phyloP scores from a whole-genome alignment of 2,888 invertebrate genomes.

The Dynastes tityus region DNA sequence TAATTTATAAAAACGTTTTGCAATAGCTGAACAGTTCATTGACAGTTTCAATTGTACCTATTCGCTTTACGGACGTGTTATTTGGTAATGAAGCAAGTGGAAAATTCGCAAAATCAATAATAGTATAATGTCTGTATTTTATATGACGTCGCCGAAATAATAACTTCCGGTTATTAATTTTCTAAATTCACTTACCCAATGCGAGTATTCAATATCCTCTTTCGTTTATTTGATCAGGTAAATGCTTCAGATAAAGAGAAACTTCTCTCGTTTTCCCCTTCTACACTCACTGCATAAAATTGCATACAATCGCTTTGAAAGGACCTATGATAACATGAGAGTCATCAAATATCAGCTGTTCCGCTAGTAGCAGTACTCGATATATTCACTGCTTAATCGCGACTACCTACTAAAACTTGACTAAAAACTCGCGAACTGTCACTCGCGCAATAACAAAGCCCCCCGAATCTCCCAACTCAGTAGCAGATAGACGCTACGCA shows the following conservation, averaged over 20 bases:
- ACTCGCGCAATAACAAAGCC: constrained; percentile 23
- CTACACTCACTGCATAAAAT: background rate
- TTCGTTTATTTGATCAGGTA: background rate
- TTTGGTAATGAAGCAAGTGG: background rate
- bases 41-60: background rate
- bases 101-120: constrained; percentile 15
- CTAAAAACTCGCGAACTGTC: constrained; percentile 21
- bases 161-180: background rate
- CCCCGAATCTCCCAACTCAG: constrained; percentile 11
- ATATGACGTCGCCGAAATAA: background rate
- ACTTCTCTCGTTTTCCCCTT: background rate
- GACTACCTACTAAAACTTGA: background rate
- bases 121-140: background rate
- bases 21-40: background rate
- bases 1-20: background rate
- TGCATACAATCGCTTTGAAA: constrained; percentile 3
- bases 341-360: background rate
- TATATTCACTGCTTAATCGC: background rate
- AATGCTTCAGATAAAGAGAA: background rate
- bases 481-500: background rate
- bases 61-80: background rate
- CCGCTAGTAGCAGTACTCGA: background rate
- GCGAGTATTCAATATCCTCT: background rate
- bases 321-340: constrained; percentile 6
- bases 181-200: constrained; percentile 4